phyloP scores from a whole-genome alignment of 2,113 vertebrate species.

The Erpornis zantholeuca region DNA sequence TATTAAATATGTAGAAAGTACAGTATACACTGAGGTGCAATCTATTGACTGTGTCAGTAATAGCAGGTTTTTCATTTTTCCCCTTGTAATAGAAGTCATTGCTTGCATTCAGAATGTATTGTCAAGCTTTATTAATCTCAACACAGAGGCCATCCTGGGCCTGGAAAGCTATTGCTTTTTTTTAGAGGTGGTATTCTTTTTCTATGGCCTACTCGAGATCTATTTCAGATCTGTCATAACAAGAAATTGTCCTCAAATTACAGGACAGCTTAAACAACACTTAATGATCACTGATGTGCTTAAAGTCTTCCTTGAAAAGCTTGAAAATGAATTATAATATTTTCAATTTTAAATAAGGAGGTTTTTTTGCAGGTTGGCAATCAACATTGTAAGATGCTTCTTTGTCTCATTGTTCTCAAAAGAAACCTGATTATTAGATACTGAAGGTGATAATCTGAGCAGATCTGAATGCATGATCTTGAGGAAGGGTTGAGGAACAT shows the following conservation, averaged over 20 bases:
- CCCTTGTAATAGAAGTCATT: slow-evolving; percentile 77
- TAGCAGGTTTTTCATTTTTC: slow-evolving; percentile 78
- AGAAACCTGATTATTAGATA: not conserved
- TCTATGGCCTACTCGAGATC: slow-evolving; percentile 49
- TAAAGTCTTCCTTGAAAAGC: not conserved
- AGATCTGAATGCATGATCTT: not conserved
- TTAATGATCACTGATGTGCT: not conserved
- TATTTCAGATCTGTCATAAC: slow-evolving; percentile 67
- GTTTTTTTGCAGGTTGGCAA: not conserved
- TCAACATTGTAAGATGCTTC: not conserved
- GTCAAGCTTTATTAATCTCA: slow-evolving; percentile 81
- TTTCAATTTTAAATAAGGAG: not conserved
- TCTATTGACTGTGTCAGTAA: slow-evolving; percentile 78
- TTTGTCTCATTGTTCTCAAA: not conserved
- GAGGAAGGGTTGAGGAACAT: not conserved
- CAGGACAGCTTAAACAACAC: slow-evolving; percentile 49
- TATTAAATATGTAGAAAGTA: slow-evolving; percentile 79
- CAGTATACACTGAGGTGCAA: slow-evolving; percentile 70
- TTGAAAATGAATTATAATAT: not conserved
- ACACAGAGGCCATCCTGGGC: slow-evolving; percentile 68
- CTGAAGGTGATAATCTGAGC: not conserved
- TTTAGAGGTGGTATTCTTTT: slow-evolving; percentile 51
- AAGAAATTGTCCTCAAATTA: slow-evolving; percentile 10
- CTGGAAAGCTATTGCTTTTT: slow-evolving; percentile 74
- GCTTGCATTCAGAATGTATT: slow-evolving; percentile 74